Evolutionary conservation across 2,797 vertebrate species (phyloP), one percentile per base, ranked within the genome.

Genomic region (Prunella strophiata): DNA sequence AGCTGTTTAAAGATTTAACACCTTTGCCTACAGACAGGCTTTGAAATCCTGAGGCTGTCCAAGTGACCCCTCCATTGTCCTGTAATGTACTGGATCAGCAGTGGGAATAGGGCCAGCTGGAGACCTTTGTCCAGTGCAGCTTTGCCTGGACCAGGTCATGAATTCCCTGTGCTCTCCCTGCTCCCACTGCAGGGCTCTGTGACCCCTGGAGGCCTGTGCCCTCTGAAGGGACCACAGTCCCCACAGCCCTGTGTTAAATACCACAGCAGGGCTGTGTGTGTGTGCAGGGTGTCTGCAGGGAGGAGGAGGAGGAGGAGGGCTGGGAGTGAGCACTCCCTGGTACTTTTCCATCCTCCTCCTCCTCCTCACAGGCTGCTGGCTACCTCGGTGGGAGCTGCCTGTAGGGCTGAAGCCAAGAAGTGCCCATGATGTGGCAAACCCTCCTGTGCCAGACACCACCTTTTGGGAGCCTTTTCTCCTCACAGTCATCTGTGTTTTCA

Each of bases 301-400:
- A 58, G 54, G 27, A 74, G 78, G 48, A 82, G 38, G 17, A 58
- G 47, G 26, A 77, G 74, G 48, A 82, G 32, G 65, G 34, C 62
- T 79, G 74, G 34, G 72, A 73, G 17, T 0, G 2, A 75, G 61
- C 19, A 3, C 54, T 72, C 85, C 13, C 88, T 30, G 54, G 93
- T 94, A 95, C 83, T 96, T 96, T 96, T 87, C 95, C 94, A 63
- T 85, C 70, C 66, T 95, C 68, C 65, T 95, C 68, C 65, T 95
- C 66, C 66, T 26, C 65, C 85, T 34, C 8, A 0, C 68, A 74
- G 43, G 34, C 67, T 68, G n/a, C 65, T 58, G 82, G 40, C 89
- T 32, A 8, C 45, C 55, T 70, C 7, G 6, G 62, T 90, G 93
- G 77, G 79, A 79, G 72, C 83, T 85, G 50, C 82, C 77, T 43